Evolutionary conservation across 1,140 invertebrate species (phyloP).

Genomic region (Brachionus manjavacas): DNA sequence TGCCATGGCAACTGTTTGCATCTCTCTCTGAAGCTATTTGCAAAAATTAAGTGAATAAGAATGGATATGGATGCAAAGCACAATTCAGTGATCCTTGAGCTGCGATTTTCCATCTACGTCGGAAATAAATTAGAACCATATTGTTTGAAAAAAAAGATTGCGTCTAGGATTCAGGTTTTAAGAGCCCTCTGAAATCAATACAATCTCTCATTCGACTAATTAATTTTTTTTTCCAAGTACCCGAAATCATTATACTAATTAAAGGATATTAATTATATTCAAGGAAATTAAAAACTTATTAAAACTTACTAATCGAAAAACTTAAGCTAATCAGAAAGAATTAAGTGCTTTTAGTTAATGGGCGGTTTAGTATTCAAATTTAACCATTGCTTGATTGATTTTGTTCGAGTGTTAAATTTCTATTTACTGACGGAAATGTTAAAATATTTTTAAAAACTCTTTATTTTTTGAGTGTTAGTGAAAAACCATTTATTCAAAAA

Average conservation of each 20-base stretch:
- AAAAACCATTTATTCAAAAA: neutral
- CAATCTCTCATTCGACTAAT: neutral
- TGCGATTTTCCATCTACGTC: neutral
- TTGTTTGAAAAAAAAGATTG: neutral
- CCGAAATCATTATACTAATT: neutral
- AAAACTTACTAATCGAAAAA: neutral
- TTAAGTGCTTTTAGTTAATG: neutral
- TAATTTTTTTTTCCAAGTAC: neutral
- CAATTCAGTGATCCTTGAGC: neutral
- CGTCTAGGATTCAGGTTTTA: neutral
- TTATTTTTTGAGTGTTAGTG: neutral
- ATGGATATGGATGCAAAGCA: no score
- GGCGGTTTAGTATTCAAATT: neutral
- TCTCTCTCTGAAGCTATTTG: neutral
- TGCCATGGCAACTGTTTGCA: neutral
- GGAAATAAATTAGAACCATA: neutral
- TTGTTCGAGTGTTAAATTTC: neutral
- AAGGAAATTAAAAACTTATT: slow-evolving; percentile 1
- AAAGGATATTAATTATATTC: neutral
- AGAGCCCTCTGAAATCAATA: neutral
- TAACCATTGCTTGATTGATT: neutral
- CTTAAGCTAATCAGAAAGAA: neutral
- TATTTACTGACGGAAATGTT: neutral
- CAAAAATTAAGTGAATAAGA: no score
- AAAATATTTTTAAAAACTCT: neutral